Evolutionary conservation across 92 coral and sea anemone genomes (phyloP), one percentile per base, ranked within the genome.

Genomic region (Parazoanthus swiftii): DNA sequence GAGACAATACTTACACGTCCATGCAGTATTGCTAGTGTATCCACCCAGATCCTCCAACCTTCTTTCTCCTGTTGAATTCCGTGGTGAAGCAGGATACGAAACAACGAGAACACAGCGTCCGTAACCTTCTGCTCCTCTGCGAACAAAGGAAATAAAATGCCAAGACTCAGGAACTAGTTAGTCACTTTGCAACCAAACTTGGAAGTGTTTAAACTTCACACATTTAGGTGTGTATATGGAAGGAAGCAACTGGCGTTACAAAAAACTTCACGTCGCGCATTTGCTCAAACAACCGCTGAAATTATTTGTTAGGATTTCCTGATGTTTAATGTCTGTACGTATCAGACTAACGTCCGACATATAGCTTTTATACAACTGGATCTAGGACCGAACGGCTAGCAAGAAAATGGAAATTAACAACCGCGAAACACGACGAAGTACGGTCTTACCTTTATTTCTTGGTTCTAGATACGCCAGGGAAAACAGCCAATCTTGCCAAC

Each of bases 31-130:
- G 99, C 98, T 63, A 97, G 88, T 0, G 99, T 92, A 88, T 97
- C 99, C 10, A 97, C 98, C 95, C 98, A 97, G 86, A 97, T 97
- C 77, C 99, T 93, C 99, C 99, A 97, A 76, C 99, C 99, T 86
- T 97, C 99, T 0, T 96, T 88, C 79, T 97, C 99, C 81, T 97
- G 98, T 80, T 97, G 99, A 65, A 97, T 91, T 59, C 98, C 95
- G 91, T 97, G 99, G 91, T 97, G 99, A 68, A 97, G 96, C 18
- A 97, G 92, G 91, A 97, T 91, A 25, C 99, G 99, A 70, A 97
- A 92, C 81, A 97, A 90, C 43, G 97, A 94, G 73, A 97, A 97
- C 89, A 97, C 99, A 1, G 98, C 94, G 88, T 97, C 99, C 43
- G 99, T 97, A 1, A 89, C 92, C 65, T 94, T 93, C 67, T 88